Evolutionary conservation across 2,888 invertebrate genomes (phyloP), one percentile per base, ranked within the genome.

Genomic region (Nomada hirtipes): DNA sequence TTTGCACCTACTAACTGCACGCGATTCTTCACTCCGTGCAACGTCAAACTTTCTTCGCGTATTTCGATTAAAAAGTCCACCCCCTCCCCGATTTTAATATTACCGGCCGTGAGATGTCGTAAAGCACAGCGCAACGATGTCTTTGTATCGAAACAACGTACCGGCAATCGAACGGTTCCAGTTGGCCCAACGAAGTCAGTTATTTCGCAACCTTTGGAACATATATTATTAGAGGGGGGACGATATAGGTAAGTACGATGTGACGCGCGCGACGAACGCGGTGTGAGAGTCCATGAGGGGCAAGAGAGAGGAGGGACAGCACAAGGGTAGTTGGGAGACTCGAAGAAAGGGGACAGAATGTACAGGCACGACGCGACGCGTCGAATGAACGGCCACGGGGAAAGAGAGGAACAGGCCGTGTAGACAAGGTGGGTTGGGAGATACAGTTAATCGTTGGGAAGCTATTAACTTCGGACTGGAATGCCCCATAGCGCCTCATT

Each of bases 381-480:
- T 36, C 78, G 86, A 71, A 82, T 71, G 79, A 80, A 79, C 57
- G 79, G 65, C 60, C 67, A 72, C 64, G 70, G 83, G 64, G 59
- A 83, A 86, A 87, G 78, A 72, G 80, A 72, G 79, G 57, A 63
- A 68, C 67, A 76, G 67, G 67, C 59, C 55, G 63, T 79, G 76
- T 68, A 73, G 83, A 75, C 78, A 29, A 9, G 61, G n/a, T 69
- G 73, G 86, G 82, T 80, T 86, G 84, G 86, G 89, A 85, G 89
- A 90, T 91, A 91, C 92, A 89, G 91, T 93, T 93, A 93, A 93
- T 93, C 93, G 93, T 93, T 92, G 91, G 91, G 86, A 91, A 91
- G 92, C 93, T 92, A 92, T 93, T 93, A 93, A 93, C 92, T 92
- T 90, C 88, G 89, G 89, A 89, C 91, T 91, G 93, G 92, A 93